phyloP scores from a whole-genome alignment of 2,888 invertebrate species.

The Thereva unica region DNA sequence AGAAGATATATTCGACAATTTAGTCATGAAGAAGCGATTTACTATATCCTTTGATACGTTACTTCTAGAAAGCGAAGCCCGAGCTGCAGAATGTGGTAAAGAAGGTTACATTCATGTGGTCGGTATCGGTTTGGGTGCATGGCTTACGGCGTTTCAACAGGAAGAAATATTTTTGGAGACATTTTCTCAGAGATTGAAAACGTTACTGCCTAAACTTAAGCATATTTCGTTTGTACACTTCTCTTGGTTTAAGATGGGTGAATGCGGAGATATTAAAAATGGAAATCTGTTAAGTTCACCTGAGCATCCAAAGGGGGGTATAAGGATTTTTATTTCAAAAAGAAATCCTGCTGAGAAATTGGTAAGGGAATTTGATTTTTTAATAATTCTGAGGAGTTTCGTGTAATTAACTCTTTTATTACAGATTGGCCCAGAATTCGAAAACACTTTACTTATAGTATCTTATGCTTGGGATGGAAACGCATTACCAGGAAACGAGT shows the following conservation, averaged over 20 bases:
- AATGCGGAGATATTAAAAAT: constrained; percentile 59
- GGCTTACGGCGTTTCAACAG: constrained; percentile 67
- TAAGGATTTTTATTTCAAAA: constrained; percentile 61
- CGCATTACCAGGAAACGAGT: constrained; percentile 74
- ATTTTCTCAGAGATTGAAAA: constrained; percentile 65
- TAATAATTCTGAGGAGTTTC: not conserved
- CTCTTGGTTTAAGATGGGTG: constrained; percentile 62
- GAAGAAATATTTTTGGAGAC: constrained; percentile 66
- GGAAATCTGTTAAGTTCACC: constrained; percentile 51
- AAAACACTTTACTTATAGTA: constrained; percentile 63
- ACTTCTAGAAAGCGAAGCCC: constrained; percentile 65
- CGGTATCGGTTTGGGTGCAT: constrained; percentile 70
- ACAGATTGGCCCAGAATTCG: constrained; percentile 51
- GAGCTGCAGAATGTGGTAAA: constrained; percentile 61
- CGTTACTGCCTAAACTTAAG: constrained; percentile 58
- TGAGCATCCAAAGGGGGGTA: constrained; percentile 56
- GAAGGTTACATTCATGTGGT: constrained; percentile 68
- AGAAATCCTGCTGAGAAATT: constrained; percentile 64
- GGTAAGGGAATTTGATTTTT: constrained; percentile 40
- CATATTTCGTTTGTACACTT: constrained; percentile 69
- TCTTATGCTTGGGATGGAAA: constrained; percentile 77
- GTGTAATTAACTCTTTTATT: not conserved
- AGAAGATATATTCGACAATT: constrained; percentile 51
- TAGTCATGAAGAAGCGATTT: constrained; percentile 57
- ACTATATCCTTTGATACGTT: constrained; percentile 65